phyloP scores from a whole-genome alignment of 2,797 vertebrate genomes.

The Pterois miles region DNA sequence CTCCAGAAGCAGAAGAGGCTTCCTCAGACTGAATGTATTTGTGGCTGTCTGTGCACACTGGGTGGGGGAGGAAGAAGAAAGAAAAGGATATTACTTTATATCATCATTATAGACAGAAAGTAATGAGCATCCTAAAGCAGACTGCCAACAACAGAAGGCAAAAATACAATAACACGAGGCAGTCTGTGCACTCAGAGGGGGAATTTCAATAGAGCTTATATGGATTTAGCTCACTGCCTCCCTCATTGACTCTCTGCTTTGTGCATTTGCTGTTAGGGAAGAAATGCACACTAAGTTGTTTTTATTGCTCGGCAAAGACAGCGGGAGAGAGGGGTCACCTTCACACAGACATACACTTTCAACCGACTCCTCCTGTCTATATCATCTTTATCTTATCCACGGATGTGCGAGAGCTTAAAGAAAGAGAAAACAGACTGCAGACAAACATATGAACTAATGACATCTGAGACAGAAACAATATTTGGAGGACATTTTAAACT shows the following conservation, averaged over 20 bases:
- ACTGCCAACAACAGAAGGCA: slow-evolving; percentile 72
- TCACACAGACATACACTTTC: slow-evolving; percentile 37
- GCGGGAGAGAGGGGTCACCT: slow-evolving; percentile 56
- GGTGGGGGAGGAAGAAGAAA: slow-evolving; percentile 20
- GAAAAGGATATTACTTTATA: slow-evolving; percentile 61
- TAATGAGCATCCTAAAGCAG: slow-evolving; percentile 67
- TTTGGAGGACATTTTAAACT: slow-evolving; percentile 26
- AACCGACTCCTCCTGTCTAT: slow-evolving; percentile 4
- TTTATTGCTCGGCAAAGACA: slow-evolving; percentile 51
- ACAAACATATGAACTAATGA: slow-evolving; percentile 13
- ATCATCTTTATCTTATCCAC: slow-evolving; percentile 30
- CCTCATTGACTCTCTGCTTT: slow-evolving; percentile 55
- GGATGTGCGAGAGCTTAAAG: not conserved
- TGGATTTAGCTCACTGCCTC: slow-evolving; percentile 70
- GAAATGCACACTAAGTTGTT: slow-evolving; percentile 71
- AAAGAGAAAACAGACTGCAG: slow-evolving; percentile 1
- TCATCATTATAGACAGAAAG: slow-evolving; percentile 68
- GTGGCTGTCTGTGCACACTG: slow-evolving; percentile 29
- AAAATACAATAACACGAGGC: slow-evolving; percentile 72
- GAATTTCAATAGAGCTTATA: slow-evolving; percentile 74
- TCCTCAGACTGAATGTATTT: slow-evolving; percentile 21
- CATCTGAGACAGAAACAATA: not conserved
- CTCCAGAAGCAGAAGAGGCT: not conserved
- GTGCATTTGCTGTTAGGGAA: slow-evolving; percentile 50
- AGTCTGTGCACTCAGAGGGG: slow-evolving; percentile 63